These are phyloP conservation scores for Toxotes jaculatrix DNA, from an alignment of 2,113 vertebrate genomes.

Conservation along the genomic window DNA sequence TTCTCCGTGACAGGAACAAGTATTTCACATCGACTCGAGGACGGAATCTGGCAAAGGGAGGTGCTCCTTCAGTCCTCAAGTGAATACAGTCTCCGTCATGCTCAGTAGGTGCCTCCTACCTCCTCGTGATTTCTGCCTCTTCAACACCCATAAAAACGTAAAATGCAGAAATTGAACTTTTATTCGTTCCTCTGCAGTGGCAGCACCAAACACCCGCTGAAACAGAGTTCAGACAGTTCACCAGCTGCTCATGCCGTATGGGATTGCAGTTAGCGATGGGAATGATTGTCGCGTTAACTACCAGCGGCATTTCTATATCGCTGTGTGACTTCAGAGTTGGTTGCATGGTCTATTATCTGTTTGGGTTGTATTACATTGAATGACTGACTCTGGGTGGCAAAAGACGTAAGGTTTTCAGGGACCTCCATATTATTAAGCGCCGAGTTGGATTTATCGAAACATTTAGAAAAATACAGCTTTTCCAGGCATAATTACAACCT, in stretches of 20 bases:
- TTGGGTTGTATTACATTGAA: too few relatives aligned
- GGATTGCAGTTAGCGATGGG: too few relatives aligned
- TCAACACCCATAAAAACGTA: background rate
- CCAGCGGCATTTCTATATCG: too few relatives aligned
- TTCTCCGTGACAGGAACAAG: slow-evolving; percentile 88
- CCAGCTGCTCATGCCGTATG: too few relatives aligned
- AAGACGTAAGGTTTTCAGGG: too few relatives aligned
- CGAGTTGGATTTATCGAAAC: background rate
- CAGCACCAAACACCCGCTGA: background rate
- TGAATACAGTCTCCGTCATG: slow-evolving; percentile 98
- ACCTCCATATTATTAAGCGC: too few relatives aligned
- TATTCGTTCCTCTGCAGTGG: background rate
- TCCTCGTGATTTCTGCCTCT: background rate
- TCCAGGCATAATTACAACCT: background rate
- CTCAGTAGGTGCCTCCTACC: slow-evolving; percentile 90
- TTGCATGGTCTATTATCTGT: too few relatives aligned
- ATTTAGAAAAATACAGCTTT: background rate
- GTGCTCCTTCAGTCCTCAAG: slow-evolving; percentile 96
- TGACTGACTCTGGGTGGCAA: too few relatives aligned
- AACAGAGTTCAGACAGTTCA: too few relatives aligned
- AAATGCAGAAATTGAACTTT: background rate
- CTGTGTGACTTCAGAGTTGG: too few relatives aligned
- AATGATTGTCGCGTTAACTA: too few relatives aligned
- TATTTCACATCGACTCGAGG: slow-evolving; percentile 93
- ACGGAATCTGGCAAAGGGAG: slow-evolving; percentile 96